Evolutionary conservation across 1,140 invertebrate genomes (phyloP).

Genomic region (Drosophila tropicalis): DNA sequence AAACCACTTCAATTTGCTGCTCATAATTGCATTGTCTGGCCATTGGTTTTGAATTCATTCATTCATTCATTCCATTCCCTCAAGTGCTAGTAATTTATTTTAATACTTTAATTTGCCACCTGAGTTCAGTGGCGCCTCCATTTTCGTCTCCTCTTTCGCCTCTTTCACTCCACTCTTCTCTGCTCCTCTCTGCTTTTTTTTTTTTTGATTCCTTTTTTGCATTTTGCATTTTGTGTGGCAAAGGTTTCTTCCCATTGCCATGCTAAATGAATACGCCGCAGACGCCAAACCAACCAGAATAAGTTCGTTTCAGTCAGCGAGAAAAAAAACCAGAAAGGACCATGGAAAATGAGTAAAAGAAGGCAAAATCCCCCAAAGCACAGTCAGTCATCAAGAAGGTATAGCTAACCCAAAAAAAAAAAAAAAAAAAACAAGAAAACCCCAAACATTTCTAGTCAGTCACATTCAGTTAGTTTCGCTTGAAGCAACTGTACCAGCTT

Average conservation of each 20-base stretch:
- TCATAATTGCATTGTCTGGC: slow-evolving; percentile 73
- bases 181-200: neutral
- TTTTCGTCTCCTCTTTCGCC: neutral
- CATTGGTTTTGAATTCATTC: slow-evolving; percentile 1
- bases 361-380: neutral
- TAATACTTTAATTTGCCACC: slow-evolving; percentile 79
- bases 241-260: slow-evolving; percentile 38
- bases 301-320: slow-evolving; percentile 54
- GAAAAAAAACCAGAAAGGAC: slow-evolving; percentile 18
- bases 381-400: slow-evolving; percentile 9
- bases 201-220: neutral
- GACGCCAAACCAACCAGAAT: slow-evolving; percentile 56
- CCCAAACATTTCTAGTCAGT: slow-evolving; percentile 39
- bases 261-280: slow-evolving; percentile 63
- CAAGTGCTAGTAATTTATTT: slow-evolving; percentile 58
- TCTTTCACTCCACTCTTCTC: neutral
- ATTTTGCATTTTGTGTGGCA: slow-evolving; percentile 29
- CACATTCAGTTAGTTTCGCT: slow-evolving; percentile 12
- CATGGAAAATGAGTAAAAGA: neutral
- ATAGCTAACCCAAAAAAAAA: slow-evolving; percentile 12
- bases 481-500: slow-evolving; percentile 31
- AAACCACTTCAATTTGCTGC: slow-evolving; percentile 58
- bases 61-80: slow-evolving; percentile 17
- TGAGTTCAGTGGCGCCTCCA: slow-evolving; percentile 63
- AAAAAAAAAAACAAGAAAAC: slow-evolving; percentile 31